Base-by-base conservation (phyloP, 2,113 vertebrate species). In the Aspidoscelis tigris region DNA sequence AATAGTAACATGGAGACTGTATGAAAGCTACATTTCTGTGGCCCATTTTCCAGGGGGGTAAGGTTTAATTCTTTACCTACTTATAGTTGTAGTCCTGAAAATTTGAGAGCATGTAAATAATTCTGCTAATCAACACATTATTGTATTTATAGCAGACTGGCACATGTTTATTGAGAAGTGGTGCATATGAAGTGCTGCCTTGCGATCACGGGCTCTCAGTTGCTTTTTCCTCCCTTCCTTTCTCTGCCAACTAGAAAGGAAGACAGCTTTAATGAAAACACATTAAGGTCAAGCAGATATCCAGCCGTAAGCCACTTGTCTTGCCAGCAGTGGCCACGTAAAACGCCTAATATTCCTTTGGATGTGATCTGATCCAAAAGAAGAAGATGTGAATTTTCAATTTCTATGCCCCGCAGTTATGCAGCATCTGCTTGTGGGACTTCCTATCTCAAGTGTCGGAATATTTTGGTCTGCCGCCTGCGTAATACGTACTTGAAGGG, bases 71-170 rank as follows among this genome's bases (percentile, higher is more conserved):
- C 50, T 22, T 55, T 61, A 22, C 78, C n/a, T 47, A 65, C 76
- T 39, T 50, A 61, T 69, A 74, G 47, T 50, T 66, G 58, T 66
- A 80, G 77, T 70, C 58, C 65, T 74, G 70, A 85, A 85, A 65
- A 53, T n/a, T 65, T 79, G 76, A 80, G 83, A 80, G 58, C 26
- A 50, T 53, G 77, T 80, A 85, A 85, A 85, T 74, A 85, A 70
- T 85, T 80, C 83, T 85, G 70, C 70, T 85, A 85, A 85, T 85
- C 83, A 80, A 85, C 83, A 85, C 83, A n/a, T 85, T 66, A 39
- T 58, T 78, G 61, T 85, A 85, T 85, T 85, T 85, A 80, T 85
- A 80, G 78, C 33, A 74, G 83, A 85, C 83, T 85, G 77, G 69
- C 83, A 80, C 77, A 74, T 85, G 71, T 33, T 66, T 85, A 26